phyloP scores from a whole-genome alignment of 1,140 invertebrate genomes.

The Caenorhabditis elegans region WBcel235 BX284605.5:8080501-8081000 shows the following conservation, averaged over 20 bases:
- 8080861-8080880: background rate
- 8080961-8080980: background rate
- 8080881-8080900: background rate
- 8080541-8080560: background rate
- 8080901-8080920: background rate
- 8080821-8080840: background rate
- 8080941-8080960: background rate
- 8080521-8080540: background rate
- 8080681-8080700: background rate
- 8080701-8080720: background rate
- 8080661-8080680: background rate
- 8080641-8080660: background rate
- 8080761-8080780: background rate
- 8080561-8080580: background rate
- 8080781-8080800: background rate
- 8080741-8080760: background rate
- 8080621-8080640: background rate
- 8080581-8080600: background rate
- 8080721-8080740: background rate
- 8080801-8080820: no score
- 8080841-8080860: background rate
- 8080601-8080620: conserved; percentile 18
- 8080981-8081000: background rate
- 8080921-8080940: background rate
- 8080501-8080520: background rate